A percentile compares a stretch with the other conserved stretches of the same genome.
Evolutionary conservation across 2,113 vertebrate species (phyloP).

Genomic region (Cyanoramphus novaezelandiae): DNA sequence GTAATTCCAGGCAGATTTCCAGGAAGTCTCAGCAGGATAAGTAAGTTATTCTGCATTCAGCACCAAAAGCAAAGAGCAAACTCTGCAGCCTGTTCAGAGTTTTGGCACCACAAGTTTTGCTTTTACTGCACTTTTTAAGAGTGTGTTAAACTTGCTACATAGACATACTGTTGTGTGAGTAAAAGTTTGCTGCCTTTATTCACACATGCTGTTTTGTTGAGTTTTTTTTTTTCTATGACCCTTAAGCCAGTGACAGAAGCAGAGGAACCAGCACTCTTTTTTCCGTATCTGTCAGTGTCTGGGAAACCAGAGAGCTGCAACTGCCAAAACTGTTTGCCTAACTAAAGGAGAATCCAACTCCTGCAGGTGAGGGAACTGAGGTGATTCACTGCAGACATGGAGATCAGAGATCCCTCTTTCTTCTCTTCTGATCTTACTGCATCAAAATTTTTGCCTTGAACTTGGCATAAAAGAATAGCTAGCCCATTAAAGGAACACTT

Average conservation of each 20-base stretch:
- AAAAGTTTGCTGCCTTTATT: background rate
- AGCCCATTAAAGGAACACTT: background rate
- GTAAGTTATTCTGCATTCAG: background rate
- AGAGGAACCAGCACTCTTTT: background rate
- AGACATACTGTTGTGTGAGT: background rate
- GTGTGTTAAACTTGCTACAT: background rate
- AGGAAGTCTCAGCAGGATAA: background rate
- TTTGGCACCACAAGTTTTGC: background rate
- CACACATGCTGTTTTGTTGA: background rate
- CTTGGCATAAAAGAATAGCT: background rate
- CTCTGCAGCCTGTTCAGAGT: too few species aligned
- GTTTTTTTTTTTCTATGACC: background rate
- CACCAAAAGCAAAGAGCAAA: background rate
- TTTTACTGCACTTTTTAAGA: background rate
- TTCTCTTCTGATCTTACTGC: background rate
- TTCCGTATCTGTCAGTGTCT: rapidly evolving
- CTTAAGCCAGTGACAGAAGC: background rate
- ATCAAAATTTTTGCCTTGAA: background rate
- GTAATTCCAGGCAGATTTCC: background rate
- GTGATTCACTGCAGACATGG: background rate
- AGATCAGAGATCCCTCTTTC: background rate
- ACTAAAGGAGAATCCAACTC: background rate
- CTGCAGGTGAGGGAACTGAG: background rate
- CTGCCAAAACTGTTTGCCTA: background rate
- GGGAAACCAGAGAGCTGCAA: background rate